Evolutionary conservation across 2,888 invertebrate species (phyloP).

Genomic region (Clunio marinus): DNA sequence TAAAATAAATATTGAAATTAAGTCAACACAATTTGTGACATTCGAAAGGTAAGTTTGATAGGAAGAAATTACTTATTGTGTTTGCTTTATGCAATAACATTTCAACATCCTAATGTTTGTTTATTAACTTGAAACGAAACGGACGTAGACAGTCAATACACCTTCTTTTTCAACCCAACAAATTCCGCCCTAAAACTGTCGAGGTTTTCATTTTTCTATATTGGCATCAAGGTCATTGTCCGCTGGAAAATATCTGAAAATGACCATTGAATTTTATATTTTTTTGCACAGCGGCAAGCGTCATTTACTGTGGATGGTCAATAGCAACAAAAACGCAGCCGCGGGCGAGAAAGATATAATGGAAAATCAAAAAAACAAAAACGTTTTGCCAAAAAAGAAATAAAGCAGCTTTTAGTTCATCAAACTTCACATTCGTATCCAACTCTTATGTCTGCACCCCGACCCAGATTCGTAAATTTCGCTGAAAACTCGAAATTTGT

Average conservation of each 20-base stretch:
- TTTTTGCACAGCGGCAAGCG: neutral
- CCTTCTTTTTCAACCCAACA: neutral
- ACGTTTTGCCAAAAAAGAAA: neutral
- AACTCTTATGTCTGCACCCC: constrained; percentile 15
- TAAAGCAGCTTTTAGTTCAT: neutral
- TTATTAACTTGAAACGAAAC: neutral
- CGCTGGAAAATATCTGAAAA: neutral
- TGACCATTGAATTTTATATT: neutral
- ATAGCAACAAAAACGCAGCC: too few species aligned
- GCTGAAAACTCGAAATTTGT: too few species aligned
- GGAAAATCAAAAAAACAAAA: too few species aligned
- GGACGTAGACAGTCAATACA: neutral
- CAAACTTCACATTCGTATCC: neutral
- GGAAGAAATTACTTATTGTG: neutral
- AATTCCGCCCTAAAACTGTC: neutral
- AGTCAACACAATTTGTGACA: too few species aligned
- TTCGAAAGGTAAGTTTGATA: too few species aligned
- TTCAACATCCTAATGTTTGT: neutral
- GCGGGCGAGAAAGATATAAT: neutral
- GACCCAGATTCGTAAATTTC: neutral
- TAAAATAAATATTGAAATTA: too few species aligned
- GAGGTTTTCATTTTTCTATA: too few species aligned
- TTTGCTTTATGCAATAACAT: neutral
- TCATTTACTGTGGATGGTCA: neutral
- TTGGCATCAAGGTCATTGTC: constrained; percentile 22